phyloP scores from a whole-genome alignment of 2,888 invertebrate species.

The Taenaris catops region DNA sequence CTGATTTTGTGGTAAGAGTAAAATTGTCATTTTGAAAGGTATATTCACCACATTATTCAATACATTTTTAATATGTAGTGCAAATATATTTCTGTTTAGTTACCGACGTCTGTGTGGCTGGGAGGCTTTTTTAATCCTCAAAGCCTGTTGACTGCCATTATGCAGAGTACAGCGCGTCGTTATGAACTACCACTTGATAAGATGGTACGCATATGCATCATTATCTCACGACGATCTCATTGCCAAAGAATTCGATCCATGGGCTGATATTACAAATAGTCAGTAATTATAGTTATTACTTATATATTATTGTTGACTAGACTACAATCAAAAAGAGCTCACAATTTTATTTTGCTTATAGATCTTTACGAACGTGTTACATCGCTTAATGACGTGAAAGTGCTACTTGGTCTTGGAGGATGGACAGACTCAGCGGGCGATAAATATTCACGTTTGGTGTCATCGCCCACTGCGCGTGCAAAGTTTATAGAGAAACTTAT shows the following conservation, averaged over 20 bases:
- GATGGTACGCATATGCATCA: conserved; percentile 96
- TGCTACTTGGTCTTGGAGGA: conserved; percentile 93
- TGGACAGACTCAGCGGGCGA: conserved; percentile 96
- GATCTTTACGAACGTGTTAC: conserved; percentile 90
- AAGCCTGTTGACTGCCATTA: conserved; percentile 96
- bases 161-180: conserved; percentile 97
- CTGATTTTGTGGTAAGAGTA: conserved; percentile 96
- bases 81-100: conserved; percentile 71
- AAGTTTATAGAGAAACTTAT: conserved; percentile 86
- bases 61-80: background rate
- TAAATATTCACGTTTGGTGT: conserved; percentile 90
- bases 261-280: conserved; percentile 93
- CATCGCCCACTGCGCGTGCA: conserved; percentile 81
- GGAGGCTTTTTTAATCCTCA: conserved; percentile 99
- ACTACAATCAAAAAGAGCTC: too few species aligned
- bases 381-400: conserved; percentile 81
- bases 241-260: conserved; percentile 91
- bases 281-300: too few species aligned
- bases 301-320: too few species aligned
- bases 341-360: conserved; percentile 35
- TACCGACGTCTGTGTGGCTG: conserved; percentile 96
- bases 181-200: conserved; percentile 96
- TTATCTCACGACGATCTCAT: conserved; percentile 88
- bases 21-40: too few species aligned
- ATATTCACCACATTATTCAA: too few species aligned